Base-by-base conservation (phyloP, 2,113 vertebrate genomes). In the sheep (Ovis aries) region DNA sequence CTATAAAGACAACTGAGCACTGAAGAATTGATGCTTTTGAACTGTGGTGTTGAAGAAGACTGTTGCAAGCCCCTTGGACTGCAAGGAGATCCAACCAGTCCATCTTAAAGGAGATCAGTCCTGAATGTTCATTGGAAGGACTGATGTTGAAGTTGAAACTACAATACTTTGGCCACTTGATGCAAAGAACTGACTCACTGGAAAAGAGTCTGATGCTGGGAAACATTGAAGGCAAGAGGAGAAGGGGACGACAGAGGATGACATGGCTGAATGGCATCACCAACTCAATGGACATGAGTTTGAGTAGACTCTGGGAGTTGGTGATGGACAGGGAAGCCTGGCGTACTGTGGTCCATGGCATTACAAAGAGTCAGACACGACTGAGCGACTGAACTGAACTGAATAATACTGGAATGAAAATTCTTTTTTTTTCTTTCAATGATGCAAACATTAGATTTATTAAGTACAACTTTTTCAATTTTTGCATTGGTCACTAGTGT, bases 351-450 rank as follows among this genome's bases (percentile, higher is more conserved):
- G 19, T 71, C n/a, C 67, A 40, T 40, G 67, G 67, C 5, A 6
- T 71, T 3, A 36, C n/a, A 71, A 40, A 40, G 67, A 40, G 1
- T 71, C 1, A 0, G 21, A 40, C n/a, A 23, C 0, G 19, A 71
- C 67, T 71, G n/a, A 71, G n/a, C 1, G 1, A 71, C n/a, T 71
- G 64, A 71, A 71, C n/a, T 71, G 19, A 40, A 71, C 5, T 40
- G n/a, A 78, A 53, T 31, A 92, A 64, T 43, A 62, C 4, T 94
- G 48, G n/a, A 77, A 90, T 90, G 4, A 81, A 89, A 94, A 74
- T 88, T 93, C 52, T 86, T 48, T 48, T 48, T 48, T 48, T 45
- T 48, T 48, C 13, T 48, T 48, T 13, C 52, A 81, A 1, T 90
- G 57, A 88, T 7, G 19, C 29, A 83, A 55, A 36, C n/a, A 53